Evolutionary conservation across 2,113 vertebrate species (phyloP).

Genomic region (Greenwoodochromis staneri): DNA sequence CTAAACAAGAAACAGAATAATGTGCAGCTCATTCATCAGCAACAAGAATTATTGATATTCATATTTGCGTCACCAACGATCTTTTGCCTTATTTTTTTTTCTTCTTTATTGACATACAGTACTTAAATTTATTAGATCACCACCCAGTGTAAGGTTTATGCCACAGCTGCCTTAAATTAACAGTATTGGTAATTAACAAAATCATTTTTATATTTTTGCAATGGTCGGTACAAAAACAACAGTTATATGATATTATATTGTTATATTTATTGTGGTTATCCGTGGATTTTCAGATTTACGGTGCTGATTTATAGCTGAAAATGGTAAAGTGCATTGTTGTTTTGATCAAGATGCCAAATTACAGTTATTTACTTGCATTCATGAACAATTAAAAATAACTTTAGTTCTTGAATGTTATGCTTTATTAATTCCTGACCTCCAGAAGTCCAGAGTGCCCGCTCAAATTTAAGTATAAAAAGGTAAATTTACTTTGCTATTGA

Average conservation of each 20-base stretch:
- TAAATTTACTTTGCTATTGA: not conserved
- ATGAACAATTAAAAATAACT: not conserved
- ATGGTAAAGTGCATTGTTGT: not conserved
- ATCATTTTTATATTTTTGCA: not conserved
- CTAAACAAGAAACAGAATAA: constrained; percentile 56
- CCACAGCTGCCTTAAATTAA: not conserved
- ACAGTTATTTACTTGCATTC: not conserved
- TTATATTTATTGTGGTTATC: not conserved
- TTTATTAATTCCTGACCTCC: not conserved
- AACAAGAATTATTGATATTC: not conserved
- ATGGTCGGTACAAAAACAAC: not conserved
- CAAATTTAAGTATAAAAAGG: not conserved
- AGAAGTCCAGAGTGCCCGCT: not conserved
- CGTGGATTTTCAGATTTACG: not conserved
- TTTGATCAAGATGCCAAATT: not conserved
- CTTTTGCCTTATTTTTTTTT: not conserved
- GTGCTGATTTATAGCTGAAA: not conserved
- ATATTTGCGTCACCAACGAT: not conserved
- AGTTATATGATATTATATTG: not conserved
- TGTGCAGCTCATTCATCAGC: not conserved
- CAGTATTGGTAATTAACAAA: not conserved
- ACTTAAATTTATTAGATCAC: not conserved
- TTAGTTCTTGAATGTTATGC: not conserved
- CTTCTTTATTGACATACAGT: not conserved
- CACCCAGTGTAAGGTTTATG: not conserved